Evolutionary conservation across 2,888 invertebrate genomes (phyloP).

Genomic region (Apamea anceps): DNA sequence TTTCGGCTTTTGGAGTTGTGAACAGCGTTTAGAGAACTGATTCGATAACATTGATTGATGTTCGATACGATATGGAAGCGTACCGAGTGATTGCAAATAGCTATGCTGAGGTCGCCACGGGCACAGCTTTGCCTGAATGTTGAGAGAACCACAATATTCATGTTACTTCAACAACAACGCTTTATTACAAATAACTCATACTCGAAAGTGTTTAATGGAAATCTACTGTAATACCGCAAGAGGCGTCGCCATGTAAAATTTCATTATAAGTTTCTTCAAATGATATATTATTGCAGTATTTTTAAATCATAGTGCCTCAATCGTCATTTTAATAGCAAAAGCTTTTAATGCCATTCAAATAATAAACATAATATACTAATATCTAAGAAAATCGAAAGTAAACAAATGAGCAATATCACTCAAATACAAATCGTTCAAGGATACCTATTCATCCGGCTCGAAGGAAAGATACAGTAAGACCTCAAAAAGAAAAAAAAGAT

Average conservation of each 20-base stretch:
- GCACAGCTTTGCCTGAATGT: too few relatives aligned
- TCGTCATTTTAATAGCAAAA: slow-evolving; percentile 23
- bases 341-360: slow-evolving; percentile 15
- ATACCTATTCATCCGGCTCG: neutral
- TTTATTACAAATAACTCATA: too few relatives aligned
- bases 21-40: too few relatives aligned
- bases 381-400: slow-evolving; percentile 29
- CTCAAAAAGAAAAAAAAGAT: neutral
- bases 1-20: too few relatives aligned
- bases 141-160: too few relatives aligned
- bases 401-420: slow-evolving; percentile 20
- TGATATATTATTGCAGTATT: neutral
- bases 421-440: slow-evolving; percentile 17
- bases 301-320: slow-evolving; percentile 28
- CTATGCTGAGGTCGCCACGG: too few relatives aligned
- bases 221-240: neutral
- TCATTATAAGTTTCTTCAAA: neutral
- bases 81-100: too few relatives aligned
- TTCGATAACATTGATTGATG: too few relatives aligned
- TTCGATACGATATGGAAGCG: too few relatives aligned
- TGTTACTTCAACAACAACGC: too few relatives aligned
- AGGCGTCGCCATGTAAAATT: neutral
- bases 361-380: slow-evolving; percentile 28
- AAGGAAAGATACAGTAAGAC: neutral
- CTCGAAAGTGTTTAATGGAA: neutral